Evolutionary conservation across 2,888 invertebrate genomes (phyloP), one percentile per base, ranked within the genome.

Genomic region (Biston stratarius): DNA sequence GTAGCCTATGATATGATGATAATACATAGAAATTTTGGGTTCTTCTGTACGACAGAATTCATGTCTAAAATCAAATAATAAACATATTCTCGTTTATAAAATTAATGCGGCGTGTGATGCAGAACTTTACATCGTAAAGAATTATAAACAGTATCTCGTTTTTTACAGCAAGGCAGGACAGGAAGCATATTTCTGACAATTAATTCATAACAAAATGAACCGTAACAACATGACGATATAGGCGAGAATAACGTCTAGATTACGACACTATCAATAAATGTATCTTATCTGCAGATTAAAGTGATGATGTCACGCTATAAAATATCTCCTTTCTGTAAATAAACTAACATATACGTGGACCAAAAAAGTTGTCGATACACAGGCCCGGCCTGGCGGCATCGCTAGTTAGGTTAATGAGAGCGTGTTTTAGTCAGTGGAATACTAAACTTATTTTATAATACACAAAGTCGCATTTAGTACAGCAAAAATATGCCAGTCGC

Each of bases 241-340:
- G 58, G 33, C 15, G 58, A 36, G 5, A n/a, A 38, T 15, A 58
- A 48, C 11, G 44, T 52, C 58, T 45, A 52, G 58, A 62, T 66
- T 62, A 53, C 36, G 24, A 38, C n/a, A n/a, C 34, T 36, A 65
- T 57, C 57, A 24, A 67, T 67, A 49, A 61, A 48, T 52, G 45
- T 60, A 64, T 49, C 64, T 72, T 70, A 75, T 75, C 77, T 64
- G 24, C 15, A 70, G 69, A 75, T 67, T 75, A 69, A 44, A 12
- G 61, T 8, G 49, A 36, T 77, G 77, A 74, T 69, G 72, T 74
- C 71, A 73, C 67, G 56, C 48, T 48, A 64, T 36, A 55, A 52
- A 47, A 42, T 42, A 55, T 5, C 42, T 24, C 10, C 15, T 12
- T 52, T 42, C 40, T 64, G 53, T 57, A 64, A 67, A 61, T 49